Conservation (phyloP, 2,888 invertebrate species). For the Lepidochitona cinerea region DNA sequence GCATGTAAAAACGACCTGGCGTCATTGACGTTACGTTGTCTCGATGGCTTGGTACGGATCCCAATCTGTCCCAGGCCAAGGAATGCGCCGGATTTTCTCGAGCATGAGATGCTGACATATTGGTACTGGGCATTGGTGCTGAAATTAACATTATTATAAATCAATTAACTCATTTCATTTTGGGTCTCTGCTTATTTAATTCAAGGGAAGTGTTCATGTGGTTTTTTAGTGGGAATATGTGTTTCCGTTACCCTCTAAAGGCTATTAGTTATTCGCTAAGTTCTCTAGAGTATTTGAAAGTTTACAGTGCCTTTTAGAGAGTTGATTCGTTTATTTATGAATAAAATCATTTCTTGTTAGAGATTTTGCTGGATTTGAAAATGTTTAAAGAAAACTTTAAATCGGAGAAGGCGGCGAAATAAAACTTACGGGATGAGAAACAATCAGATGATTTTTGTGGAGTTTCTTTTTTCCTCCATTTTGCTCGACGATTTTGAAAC, state of each 20-base stretch:
- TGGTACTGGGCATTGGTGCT: neutral
- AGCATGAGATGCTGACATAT: neutral
- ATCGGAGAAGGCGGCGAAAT: neutral
- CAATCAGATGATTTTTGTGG: neutral
- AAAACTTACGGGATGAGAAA: neutral
- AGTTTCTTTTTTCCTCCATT: neutral
- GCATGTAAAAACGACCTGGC: neutral
- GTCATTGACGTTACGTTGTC: neutral
- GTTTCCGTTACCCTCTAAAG: too few species aligned
- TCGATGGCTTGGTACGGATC: neutral
- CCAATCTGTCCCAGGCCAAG: neutral
- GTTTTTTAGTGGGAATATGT: too few species aligned
- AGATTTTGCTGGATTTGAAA: neutral
- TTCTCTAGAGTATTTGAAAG: too few species aligned
- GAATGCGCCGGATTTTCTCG: neutral
- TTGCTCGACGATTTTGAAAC: slow-evolving; percentile 10
- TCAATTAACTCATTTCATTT: too few species aligned
- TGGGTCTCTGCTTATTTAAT: too few species aligned
- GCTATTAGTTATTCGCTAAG: too few species aligned
- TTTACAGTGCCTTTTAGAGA: neutral
- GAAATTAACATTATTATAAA: neutral
- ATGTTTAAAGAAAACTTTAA: too few species aligned
- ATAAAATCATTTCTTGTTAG: too few species aligned
- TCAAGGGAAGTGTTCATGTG: too few species aligned
- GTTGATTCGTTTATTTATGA: too few species aligned